Percentiles rank a stretch among this genome's conserved stretches.
phyloP scores from a whole-genome alignment of 2,888 invertebrate species.

The Dynastes tityus region DNA sequence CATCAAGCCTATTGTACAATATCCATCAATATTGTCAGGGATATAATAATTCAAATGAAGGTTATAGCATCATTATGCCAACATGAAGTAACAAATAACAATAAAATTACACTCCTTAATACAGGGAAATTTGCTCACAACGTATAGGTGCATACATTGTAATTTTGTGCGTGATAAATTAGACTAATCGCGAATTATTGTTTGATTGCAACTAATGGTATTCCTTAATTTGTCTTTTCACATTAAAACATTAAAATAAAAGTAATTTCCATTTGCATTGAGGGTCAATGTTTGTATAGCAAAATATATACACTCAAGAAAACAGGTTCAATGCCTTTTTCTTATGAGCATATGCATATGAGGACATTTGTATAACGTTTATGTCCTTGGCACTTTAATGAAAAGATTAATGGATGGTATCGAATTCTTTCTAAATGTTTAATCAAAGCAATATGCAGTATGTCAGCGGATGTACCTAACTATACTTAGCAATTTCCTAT shows the following conservation, averaged over 20 bases:
- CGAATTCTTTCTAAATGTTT: no score
- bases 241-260: no score
- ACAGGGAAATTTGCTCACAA: constrained; percentile 26
- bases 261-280: not conserved
- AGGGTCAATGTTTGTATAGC: no score
- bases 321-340: no score
- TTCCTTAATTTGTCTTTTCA: not conserved
- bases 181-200: not conserved
- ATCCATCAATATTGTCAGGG: not conserved
- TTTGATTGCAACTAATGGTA: not conserved
- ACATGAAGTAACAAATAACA: constrained; percentile 25
- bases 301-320: no score
- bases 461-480: no score
- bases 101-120: constrained; percentile 29
- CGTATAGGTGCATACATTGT: not conserved
- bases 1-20: constrained; percentile 20
- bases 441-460: no score
- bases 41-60: constrained; percentile 25
- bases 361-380: no score
- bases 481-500: no score
- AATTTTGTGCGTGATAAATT: not conserved
- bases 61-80: constrained; percentile 7
- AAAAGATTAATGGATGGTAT: no score
- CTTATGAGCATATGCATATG: no score
- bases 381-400: no score